These are phyloP conservation scores for Eilema sororculum DNA, from an alignment of 2,888 invertebrate species.

Conservation along the genomic window DNA sequence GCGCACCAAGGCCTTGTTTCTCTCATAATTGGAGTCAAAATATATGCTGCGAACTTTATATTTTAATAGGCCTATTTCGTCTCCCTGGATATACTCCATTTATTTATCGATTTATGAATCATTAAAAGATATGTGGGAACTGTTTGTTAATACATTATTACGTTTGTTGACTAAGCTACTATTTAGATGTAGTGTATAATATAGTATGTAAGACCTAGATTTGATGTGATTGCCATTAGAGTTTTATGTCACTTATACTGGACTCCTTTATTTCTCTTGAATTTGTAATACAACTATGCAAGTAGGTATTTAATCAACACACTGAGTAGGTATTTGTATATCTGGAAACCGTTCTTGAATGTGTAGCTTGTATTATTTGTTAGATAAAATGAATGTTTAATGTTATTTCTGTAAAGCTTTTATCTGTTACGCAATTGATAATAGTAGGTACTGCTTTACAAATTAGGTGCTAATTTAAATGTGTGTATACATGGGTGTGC, in stretches of 20 bases:
- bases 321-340: conserved; percentile 5
- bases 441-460: conserved; percentile 78
- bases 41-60: conserved; percentile 15
- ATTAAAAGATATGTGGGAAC: conserved; percentile 31
- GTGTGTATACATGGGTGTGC: conserved; percentile 75
- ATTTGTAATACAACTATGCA: conserved; percentile 31
- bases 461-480: conserved; percentile 82
- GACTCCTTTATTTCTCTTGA: conserved; percentile 42
- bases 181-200: conserved; percentile 50
- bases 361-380: conserved; percentile 65
- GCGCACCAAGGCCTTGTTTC: too few relatives aligned
- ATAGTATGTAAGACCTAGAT: conserved; percentile 58
- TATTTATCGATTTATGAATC: conserved; percentile 22
- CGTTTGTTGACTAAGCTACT: conserved; percentile 43
- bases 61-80: conserved; percentile 49
- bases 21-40: too few relatives aligned
- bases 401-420: conserved; percentile 73
- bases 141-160: conserved; percentile 35
- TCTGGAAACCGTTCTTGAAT: conserved; percentile 54
- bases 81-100: conserved; percentile 16
- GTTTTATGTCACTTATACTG: conserved; percentile 50
- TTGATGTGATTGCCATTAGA: conserved; percentile 70
- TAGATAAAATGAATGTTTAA: conserved; percentile 73
- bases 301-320: conserved; percentile 2
- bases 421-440: conserved; percentile 63